phyloP scores from a whole-genome alignment of 2,797 vertebrate species.

The Sebastiscus tertius region DNA sequence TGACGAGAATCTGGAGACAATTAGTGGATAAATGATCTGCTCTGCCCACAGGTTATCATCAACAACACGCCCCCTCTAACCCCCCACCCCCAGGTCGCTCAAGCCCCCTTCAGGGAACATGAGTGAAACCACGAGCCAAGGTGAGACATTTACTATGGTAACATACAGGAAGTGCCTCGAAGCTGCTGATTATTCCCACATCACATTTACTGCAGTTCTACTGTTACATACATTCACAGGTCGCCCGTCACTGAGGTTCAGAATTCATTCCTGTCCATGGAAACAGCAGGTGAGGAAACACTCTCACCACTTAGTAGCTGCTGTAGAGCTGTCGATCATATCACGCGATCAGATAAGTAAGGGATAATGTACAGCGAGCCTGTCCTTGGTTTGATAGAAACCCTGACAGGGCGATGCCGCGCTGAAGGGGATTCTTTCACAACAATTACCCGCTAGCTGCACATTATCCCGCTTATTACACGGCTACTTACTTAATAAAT shows the following conservation, averaged over 20 bases:
- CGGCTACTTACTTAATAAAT: no score
- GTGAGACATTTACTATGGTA: constrained; percentile 31
- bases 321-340: background rate
- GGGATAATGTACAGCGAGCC: no score
- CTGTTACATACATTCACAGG: constrained; percentile 41
- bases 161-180: constrained; percentile 12
- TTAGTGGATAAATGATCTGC: constrained; percentile 37
- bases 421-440: no score
- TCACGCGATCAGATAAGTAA: background rate
- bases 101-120: constrained; percentile 15
- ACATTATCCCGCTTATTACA: no score
- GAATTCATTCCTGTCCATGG: background rate
- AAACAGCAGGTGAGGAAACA: background rate
- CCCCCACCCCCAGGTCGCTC: background rate
- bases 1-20: constrained; percentile 59
- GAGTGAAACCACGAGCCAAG: constrained; percentile 13
- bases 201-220: constrained; percentile 35
- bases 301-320: background rate
- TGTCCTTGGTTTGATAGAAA: no score
- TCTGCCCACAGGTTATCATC: constrained; percentile 16
- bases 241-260: constrained; percentile 15
- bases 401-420: no score
- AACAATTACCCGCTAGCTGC: no score
- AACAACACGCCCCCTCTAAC: background rate
- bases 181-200: constrained; percentile 14